Evolutionary conservation across 2,797 vertebrate species (phyloP).

Genomic region (Muscicapa striata): DNA sequence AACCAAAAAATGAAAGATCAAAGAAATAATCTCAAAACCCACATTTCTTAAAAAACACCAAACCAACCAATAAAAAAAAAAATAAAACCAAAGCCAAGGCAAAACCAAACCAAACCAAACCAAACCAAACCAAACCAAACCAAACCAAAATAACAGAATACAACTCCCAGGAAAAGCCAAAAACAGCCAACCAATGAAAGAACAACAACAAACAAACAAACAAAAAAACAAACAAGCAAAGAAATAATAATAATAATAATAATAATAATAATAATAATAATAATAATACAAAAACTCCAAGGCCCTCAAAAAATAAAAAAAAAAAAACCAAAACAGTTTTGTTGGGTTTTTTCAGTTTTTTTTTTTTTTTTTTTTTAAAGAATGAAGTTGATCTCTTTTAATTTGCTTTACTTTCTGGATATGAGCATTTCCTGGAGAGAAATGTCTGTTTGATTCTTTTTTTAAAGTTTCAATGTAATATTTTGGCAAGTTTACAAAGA

Average conservation of each 20-base stretch:
- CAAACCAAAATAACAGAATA: too few species aligned
- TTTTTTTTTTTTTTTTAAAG: neutral
- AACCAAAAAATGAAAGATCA: neutral
- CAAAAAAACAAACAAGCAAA: accelerated
- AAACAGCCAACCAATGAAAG: neutral
- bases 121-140: too few species aligned
- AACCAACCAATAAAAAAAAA: too few species aligned
- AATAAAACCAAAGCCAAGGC: neutral
- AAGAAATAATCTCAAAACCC: neutral
- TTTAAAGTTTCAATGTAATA: neutral
- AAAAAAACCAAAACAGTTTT: too few species aligned
- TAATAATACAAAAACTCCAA: too few species aligned
- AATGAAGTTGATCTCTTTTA: neutral
- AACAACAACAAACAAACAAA: neutral
- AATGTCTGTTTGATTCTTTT: neutral
- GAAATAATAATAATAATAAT: neutral
- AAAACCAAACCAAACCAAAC: neutral
- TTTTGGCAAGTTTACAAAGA: neutral
- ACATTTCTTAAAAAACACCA: neutral
- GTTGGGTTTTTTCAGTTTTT: too few species aligned
- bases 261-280: too few species aligned
- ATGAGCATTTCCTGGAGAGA: neutral
- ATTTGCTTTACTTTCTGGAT: neutral
- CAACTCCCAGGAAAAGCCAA: neutral
- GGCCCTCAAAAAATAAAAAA: accelerated